Evolutionary conservation across 2,888 invertebrate genomes (phyloP).

Genomic region (Perdita meconis): DNA sequence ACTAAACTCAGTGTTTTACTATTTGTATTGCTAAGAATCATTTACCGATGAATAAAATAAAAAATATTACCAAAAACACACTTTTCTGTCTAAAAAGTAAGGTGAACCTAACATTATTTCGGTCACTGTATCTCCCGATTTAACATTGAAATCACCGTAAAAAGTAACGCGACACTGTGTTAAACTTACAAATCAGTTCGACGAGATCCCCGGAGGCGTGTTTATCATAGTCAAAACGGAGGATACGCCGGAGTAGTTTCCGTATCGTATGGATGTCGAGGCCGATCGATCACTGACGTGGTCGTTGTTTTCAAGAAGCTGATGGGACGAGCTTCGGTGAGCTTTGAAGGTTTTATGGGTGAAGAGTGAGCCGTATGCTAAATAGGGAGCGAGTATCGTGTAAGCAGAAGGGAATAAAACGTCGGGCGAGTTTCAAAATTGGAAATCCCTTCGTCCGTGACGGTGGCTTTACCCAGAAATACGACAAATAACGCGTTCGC

Average conservation of each 20-base stretch:
- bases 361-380: slow-evolving; percentile 8
- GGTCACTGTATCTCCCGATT: too few species aligned
- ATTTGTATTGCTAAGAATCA: too few species aligned
- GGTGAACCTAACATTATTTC: too few species aligned
- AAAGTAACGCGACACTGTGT: too few species aligned
- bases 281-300: slow-evolving; percentile 41
- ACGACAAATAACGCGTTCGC: too few species aligned
- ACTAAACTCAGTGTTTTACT: too few species aligned
- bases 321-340: slow-evolving; percentile 19
- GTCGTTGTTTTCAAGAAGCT: slow-evolving; percentile 30
- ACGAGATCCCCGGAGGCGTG: too few species aligned
- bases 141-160: too few species aligned
- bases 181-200: too few species aligned
- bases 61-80: too few species aligned
- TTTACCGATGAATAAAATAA: too few species aligned
- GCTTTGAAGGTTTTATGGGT: slow-evolving; percentile 23
- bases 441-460: background rate
- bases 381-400: slow-evolving; percentile 21
- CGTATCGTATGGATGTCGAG: slow-evolving; percentile 21
- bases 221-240: slow-evolving; percentile 3
- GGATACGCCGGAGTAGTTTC: background rate
- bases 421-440: background rate
- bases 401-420: background rate
- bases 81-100: too few species aligned
- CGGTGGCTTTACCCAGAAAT: background rate